Percentiles rank a stretch among this genome's conserved stretches.
phyloP scores from a whole-genome alignment of 2,888 invertebrate species.

The Coecobrya sp. region DNA sequence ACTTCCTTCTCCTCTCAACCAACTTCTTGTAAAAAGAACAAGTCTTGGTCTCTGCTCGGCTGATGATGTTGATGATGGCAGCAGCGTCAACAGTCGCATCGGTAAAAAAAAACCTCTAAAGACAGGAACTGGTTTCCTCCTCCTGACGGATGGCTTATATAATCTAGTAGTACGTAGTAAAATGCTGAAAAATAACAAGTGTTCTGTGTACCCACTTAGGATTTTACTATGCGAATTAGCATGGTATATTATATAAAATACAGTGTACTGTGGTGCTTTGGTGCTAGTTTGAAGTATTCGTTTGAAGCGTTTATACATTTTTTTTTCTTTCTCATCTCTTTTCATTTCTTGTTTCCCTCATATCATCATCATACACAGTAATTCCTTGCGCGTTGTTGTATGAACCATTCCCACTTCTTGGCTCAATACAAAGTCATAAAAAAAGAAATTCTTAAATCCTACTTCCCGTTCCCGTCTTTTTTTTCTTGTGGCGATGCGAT shows the following conservation, averaged over 20 bases:
- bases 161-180: constrained; percentile 33
- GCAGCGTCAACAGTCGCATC: constrained; percentile 61
- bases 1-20: constrained; percentile 71
- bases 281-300: constrained; percentile 22
- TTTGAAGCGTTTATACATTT: constrained; percentile 23
- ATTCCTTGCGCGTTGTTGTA: constrained; percentile 30
- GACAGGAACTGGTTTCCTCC: constrained; percentile 79
- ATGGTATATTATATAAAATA: constrained; percentile 53
- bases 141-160: constrained; percentile 65
- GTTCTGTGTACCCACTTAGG: constrained; percentile 59
- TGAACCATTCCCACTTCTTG: constrained; percentile 48
- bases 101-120: constrained; percentile 52
- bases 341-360: constrained; percentile 70
- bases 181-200: constrained; percentile 66
- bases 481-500: constrained; percentile 17
- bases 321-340: constrained; percentile 2
- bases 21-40: constrained; percentile 45
- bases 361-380: no score
- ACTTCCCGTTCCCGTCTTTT: constrained; percentile 73
- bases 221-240: constrained; percentile 67
- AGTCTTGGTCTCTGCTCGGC: constrained; percentile 51
- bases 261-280: neutral
- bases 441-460: constrained; percentile 68
- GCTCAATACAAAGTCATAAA: constrained; percentile 75
- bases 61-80: neutral